phyloP scores from a whole-genome alignment of 2,113 vertebrate species.

The Rafetus swinhoei region DNA sequence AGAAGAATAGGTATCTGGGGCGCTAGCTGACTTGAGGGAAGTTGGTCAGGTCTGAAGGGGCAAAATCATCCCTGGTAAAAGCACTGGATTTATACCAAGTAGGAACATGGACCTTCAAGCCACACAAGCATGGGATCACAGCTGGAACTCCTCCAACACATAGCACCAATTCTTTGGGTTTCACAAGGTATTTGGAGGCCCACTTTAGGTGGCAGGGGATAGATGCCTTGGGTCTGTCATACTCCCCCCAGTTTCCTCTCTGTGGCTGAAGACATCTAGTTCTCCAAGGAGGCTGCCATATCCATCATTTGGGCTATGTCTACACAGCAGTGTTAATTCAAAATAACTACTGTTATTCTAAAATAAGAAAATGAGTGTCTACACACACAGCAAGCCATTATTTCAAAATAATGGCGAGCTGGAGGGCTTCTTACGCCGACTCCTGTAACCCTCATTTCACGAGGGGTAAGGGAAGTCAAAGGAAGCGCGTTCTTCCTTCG shows the following conservation, averaged over 20 bases:
- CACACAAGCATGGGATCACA: constrained; percentile 28
- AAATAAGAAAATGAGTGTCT: no score
- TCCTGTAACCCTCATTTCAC: no score
- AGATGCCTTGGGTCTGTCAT: background rate
- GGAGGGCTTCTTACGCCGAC: no score
- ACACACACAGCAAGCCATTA: no score
- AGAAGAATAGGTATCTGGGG: constrained; percentile 65
- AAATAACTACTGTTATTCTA: no score
- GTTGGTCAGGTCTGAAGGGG: constrained; percentile 58
- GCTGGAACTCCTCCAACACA: constrained; percentile 19
- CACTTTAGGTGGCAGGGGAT: background rate
- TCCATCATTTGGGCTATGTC: background rate
- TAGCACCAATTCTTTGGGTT: background rate
- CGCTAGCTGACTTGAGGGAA: constrained; percentile 59
- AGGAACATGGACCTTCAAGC: constrained; percentile 56
- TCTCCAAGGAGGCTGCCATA: background rate
- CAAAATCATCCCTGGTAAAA: constrained; percentile 62
- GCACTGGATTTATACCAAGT: constrained; percentile 57
- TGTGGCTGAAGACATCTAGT: background rate
- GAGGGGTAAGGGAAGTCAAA: no score
- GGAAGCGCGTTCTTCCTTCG: no score
- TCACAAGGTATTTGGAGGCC: background rate
- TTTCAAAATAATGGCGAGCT: no score
- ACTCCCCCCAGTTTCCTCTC: background rate
- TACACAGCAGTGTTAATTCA: no score